Conservation (phyloP, 2,113 vertebrate genomes). For the Pionites leucogaster region DNA sequence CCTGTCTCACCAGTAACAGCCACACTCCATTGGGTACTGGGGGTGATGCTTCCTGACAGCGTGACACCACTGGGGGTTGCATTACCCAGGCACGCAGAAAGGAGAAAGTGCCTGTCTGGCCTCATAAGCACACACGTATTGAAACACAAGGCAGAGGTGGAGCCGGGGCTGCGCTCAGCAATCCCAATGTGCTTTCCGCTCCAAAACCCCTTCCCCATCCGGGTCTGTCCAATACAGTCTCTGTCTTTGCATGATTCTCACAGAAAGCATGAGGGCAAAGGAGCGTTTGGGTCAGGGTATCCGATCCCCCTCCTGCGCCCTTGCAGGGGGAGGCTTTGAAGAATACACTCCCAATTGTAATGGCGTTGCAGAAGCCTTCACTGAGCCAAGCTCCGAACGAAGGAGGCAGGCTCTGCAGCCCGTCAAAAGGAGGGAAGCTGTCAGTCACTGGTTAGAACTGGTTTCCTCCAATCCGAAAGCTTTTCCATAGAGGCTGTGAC, state of each 20-base stretch:
- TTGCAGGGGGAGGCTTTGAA: neutral
- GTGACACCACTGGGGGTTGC: constrained; percentile 23
- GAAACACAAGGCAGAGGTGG: neutral
- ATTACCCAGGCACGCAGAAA: constrained; percentile 53
- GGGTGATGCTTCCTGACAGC: constrained; percentile 56
- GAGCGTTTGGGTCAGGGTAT: too few relatives aligned
- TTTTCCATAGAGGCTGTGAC: neutral
- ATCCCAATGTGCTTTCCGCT: neutral
- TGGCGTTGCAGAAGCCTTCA: neutral
- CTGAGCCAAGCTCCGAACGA: neutral
- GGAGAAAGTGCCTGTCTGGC: constrained; percentile 37
- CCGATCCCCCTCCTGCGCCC: neutral
- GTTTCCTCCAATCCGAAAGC: neutral
- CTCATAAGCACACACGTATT: neutral
- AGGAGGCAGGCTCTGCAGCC: neutral
- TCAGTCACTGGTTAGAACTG: neutral
- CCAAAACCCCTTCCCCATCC: accelerated
- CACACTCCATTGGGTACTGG: constrained; percentile 7
- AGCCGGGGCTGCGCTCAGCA: neutral
- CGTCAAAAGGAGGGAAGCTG: neutral
- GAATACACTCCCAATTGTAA: neutral
- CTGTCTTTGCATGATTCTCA: neutral
- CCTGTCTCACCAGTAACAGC: neutral
- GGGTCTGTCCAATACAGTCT: neutral
- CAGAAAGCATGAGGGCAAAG: neutral